Evolutionary conservation across 1,140 invertebrate genomes (phyloP).

Genomic region (Tetramorium alpestre): DNA sequence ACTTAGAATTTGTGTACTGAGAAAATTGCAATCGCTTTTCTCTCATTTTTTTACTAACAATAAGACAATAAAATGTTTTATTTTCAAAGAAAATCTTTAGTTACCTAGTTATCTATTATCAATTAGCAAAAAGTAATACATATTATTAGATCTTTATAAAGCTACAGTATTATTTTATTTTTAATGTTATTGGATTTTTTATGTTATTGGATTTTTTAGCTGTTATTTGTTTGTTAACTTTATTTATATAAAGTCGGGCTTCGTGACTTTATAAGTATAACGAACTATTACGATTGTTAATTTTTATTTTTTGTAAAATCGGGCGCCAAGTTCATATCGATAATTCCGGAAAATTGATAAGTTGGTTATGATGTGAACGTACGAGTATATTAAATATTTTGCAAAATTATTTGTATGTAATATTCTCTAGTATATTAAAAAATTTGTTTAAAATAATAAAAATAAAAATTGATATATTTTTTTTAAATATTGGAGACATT

Average conservation of each 20-base stretch:
- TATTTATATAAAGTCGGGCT: too few species aligned
- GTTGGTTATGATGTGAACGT: too few species aligned
- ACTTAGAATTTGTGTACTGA: constrained; percentile 14
- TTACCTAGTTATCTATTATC: neutral
- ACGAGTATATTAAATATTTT: too few species aligned
- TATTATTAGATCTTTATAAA: neutral
- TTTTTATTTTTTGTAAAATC: too few species aligned
- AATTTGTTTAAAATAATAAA: too few species aligned
- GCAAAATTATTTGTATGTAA: neutral
- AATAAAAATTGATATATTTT: neutral
- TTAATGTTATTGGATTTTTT: neutral
- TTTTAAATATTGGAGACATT: too few species aligned
- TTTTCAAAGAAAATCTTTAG: neutral
- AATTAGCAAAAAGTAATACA: neutral
- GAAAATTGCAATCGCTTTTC: neutral
- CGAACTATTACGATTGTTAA: too few species aligned
- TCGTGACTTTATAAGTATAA: too few species aligned
- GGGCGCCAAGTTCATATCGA: too few species aligned
- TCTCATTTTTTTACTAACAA: neutral
- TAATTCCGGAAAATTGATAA: too few species aligned
- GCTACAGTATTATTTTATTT: neutral
- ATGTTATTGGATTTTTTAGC: neutral
- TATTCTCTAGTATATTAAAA: neutral
- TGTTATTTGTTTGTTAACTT: neutral
- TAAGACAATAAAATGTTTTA: neutral